Percentiles rank a stretch among this genome's conserved stretches.
Conservation (phyloP, 2,113 vertebrate species). For the Gila orcuttii region DNA sequence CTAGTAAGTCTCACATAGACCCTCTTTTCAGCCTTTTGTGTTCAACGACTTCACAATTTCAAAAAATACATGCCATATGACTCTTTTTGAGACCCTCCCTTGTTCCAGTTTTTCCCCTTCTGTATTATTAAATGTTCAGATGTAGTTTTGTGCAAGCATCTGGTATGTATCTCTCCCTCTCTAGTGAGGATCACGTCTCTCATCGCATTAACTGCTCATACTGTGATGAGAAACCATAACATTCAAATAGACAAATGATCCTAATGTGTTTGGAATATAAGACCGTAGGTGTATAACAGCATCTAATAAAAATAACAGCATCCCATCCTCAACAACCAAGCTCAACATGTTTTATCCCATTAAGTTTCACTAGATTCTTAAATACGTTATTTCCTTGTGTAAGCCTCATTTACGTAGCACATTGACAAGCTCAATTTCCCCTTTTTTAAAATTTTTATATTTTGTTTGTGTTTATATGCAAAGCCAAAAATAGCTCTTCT, state of each 20-base stretch:
- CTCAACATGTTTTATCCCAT: slow-evolving; percentile 1
- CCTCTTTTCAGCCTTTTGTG: neutral
- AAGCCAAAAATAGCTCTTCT: neutral
- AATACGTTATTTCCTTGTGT: neutral
- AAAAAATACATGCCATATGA: neutral
- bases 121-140: neutral
- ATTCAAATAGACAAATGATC: slow-evolving; percentile 22
- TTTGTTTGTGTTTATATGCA: slow-evolving; percentile 3
- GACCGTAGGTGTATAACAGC: slow-evolving; percentile 11
- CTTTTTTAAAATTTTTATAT: neutral
- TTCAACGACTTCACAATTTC: neutral
- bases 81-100: neutral
- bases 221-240: slow-evolving; percentile 24
- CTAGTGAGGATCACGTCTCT: neutral
- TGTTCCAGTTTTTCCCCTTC: neutral
- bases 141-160: neutral
- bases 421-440: neutral
- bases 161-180: neutral
- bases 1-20: neutral
- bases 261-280: slow-evolving; percentile 44
- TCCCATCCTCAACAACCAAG: neutral
- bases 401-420: neutral
- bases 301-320: neutral
- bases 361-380: slow-evolving; percentile 10
- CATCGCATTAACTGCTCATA: slow-evolving; percentile 10